Conservation (phyloP, 2,113 vertebrate species). For the Jaculus jaculus region DNA sequence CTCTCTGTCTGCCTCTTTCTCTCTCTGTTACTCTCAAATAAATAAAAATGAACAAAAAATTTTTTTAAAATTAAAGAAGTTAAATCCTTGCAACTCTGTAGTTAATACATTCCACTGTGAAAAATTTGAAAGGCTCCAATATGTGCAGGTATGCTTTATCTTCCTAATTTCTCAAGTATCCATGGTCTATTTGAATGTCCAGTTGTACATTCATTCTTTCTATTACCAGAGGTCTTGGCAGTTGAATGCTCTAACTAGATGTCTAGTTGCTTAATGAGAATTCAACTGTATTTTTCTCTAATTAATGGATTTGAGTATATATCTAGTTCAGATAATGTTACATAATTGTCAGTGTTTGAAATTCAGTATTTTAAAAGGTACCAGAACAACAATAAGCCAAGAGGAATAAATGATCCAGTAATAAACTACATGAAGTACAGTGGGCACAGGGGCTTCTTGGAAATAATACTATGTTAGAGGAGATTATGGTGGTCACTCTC, state of each 20-base stretch:
- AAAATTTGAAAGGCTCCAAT: background rate
- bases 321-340: background rate
- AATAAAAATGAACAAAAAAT: no score
- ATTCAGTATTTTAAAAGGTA: background rate
- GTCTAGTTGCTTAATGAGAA: slow-evolving; percentile 28
- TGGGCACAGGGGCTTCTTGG: background rate
- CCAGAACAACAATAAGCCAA: background rate
- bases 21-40: no score
- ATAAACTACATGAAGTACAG: background rate
- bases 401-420: background rate
- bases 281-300: slow-evolving; percentile 23
- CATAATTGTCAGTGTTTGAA: background rate
- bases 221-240: background rate
- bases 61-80: no score
- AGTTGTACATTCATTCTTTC: background rate
- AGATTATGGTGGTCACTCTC: background rate
- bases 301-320: slow-evolving; percentile 11
- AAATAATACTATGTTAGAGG: background rate
- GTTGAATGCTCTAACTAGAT: background rate
- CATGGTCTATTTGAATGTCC: background rate
- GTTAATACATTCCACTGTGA: background rate
- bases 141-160: background rate
- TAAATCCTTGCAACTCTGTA: no score
- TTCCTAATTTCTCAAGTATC: background rate
- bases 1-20: no score